Percentiles rank a stretch among this genome's conserved stretches.
phyloP scores from a whole-genome alignment of 2,888 invertebrate genomes.

The Leptopilina syphax region DNA sequence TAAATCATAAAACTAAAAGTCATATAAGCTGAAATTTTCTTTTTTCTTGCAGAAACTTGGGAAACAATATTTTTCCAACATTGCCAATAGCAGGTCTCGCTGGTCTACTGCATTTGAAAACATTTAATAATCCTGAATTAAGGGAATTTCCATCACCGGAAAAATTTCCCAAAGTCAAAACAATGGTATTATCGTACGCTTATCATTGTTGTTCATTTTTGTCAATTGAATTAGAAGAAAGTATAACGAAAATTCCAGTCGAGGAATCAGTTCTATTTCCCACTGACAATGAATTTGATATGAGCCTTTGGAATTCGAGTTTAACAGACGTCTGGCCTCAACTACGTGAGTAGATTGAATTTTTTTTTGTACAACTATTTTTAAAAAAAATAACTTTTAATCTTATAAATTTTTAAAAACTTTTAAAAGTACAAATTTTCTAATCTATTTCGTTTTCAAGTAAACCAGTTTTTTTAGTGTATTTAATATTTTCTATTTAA shows the following conservation, averaged over 20 bases:
- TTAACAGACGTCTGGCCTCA: slow-evolving; percentile 90
- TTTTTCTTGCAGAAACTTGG: slow-evolving; percentile 86
- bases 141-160: slow-evolving; percentile 92
- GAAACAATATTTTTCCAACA: slow-evolving; percentile 90
- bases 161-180: slow-evolving; percentile 91
- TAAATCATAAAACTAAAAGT: background rate
- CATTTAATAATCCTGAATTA: slow-evolving; percentile 93
- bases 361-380: background rate
- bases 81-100: slow-evolving; percentile 90
- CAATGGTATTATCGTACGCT: slow-evolving; percentile 92
- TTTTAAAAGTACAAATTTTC: no score
- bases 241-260: slow-evolving; percentile 74
- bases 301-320: slow-evolving; percentile 88
- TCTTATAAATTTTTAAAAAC: no score
- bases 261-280: slow-evolving; percentile 85
- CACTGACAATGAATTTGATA: slow-evolving; percentile 84
- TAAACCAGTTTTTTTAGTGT: no score
- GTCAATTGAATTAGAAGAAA: slow-evolving; percentile 77
- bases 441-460: no score
- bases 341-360: slow-evolving; percentile 81
- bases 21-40: background rate
- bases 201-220: slow-evolving; percentile 85
- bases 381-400: background rate
- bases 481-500: no score
- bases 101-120: slow-evolving; percentile 89